phyloP scores from a whole-genome alignment of 2,113 vertebrate species.

The Herpetotheres cachinnans region DNA sequence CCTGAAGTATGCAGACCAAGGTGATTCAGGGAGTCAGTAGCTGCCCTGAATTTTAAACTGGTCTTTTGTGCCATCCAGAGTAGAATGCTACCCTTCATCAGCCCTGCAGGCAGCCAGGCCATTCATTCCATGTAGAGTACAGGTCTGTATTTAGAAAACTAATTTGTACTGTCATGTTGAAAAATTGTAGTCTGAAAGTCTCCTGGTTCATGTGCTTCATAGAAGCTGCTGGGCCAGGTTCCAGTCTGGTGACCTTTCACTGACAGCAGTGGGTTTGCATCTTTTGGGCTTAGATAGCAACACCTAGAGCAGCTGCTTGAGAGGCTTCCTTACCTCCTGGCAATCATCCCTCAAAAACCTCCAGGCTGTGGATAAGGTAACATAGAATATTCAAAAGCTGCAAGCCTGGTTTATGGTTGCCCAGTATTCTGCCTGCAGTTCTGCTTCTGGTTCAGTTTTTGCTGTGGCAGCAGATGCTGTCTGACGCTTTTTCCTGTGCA shows the following conservation, averaged over 20 bases:
- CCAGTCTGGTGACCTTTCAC: slow-evolving; percentile 8
- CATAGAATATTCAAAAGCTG: neutral
- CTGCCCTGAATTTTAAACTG: slow-evolving; percentile 42
- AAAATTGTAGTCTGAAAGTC: slow-evolving; percentile 6
- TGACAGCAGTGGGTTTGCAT: neutral
- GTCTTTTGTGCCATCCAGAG: neutral
- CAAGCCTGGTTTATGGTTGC: neutral
- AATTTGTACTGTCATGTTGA: slow-evolving; percentile 37
- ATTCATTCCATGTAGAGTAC: slow-evolving; percentile 5
- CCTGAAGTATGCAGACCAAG: neutral
- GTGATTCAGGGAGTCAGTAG: slow-evolving; percentile 8
- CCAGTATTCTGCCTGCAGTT: neutral
- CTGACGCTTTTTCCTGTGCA: neutral
- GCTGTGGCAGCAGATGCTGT: neutral
- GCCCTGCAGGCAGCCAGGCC: neutral
- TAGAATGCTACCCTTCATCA: neutral
- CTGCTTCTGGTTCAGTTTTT: slow-evolving; percentile 14
- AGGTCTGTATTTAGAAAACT: slow-evolving; percentile 49
- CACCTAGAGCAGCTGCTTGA: neutral
- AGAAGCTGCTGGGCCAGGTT: neutral
- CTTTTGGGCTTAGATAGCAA: neutral
- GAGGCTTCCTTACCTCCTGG: neutral
- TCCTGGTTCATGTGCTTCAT: neutral
- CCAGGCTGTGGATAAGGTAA: neutral
- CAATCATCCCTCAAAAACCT: neutral